Conservation (phyloP, 2,797 vertebrate species). For the Antennarius maculatus region DNA sequence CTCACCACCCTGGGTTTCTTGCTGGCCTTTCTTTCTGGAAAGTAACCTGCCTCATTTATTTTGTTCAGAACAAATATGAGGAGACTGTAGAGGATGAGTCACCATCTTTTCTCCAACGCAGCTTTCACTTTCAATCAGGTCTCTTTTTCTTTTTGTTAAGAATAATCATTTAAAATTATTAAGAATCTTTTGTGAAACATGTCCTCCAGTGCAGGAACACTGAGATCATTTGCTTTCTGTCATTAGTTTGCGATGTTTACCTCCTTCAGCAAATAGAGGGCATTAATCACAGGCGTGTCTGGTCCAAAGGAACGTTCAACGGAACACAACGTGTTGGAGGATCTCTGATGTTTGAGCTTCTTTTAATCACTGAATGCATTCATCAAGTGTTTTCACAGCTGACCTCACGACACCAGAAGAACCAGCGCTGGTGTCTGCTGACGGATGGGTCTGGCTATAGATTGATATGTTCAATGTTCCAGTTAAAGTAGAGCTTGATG, state of each 20-base stretch:
- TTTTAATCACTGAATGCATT: conserved; percentile 50
- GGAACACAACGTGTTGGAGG: conserved; percentile 9
- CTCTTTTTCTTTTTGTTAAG: not conserved
- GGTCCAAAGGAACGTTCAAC: conserved; percentile 34
- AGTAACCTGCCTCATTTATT: too few species aligned
- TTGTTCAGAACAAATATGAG: too few species aligned
- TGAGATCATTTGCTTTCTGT: conserved; percentile 56
- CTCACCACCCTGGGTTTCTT: conserved; percentile 3
- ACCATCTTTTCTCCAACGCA: not conserved
- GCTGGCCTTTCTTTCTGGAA: not conserved
- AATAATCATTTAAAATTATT: conserved; percentile 39
- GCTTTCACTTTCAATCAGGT: too few species aligned
- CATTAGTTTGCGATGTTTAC: conserved; percentile 50
- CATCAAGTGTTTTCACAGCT: conserved; percentile 27
- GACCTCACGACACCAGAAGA: too few species aligned
- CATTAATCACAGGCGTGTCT: conserved; percentile 63
- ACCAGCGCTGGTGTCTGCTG: conserved; percentile 5
- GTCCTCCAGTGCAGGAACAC: conserved; percentile 19
- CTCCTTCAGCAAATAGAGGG: conserved; percentile 50
- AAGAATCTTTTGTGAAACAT: conserved; percentile 30
- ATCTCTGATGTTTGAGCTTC: conserved; percentile 17
- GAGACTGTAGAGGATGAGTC: not conserved
- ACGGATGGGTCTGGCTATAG: conserved; percentile 22
- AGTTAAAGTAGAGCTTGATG: conserved; percentile 34
- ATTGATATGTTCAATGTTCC: conserved; percentile 29